Base-by-base conservation (phyloP, 2,797 vertebrate genomes). In the Premnoplex brunnescens region DNA sequence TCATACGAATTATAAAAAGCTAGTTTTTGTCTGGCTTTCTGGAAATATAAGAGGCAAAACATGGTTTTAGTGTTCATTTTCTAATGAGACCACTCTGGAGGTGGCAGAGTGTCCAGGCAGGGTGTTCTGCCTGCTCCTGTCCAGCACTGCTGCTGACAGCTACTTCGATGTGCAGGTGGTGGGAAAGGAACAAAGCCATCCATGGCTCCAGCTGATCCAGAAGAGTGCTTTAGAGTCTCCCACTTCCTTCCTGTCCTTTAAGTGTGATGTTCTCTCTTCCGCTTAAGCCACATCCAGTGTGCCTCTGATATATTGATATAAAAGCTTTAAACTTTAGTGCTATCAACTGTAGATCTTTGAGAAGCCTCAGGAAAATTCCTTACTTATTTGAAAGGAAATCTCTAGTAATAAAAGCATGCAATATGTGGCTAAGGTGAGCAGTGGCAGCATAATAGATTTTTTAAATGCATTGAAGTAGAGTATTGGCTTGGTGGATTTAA, bases 11-110 rank as follows among this genome's bases (percentile, higher is more conserved):
- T 88, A 67, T 58, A 90, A 92, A 91, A 74, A 82, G 56, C 59
- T 91, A 46, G 75, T 89, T 43, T 94, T 96, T 89, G n/a, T 27
- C 58, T 23, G 27, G n/a, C 0, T 5, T 55, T 92, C 73, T 88
- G 72, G 75, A 95, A 69, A 67, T 60, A n/a, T 69, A 79, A 84
- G 48, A 60, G 30, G 23, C 34, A 66, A 74, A 89, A 59, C 7
- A 17, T 20, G 36, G 54, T 46, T 89, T 34, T 54, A 66, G 13
- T 1, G 0, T 28, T 75, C 5, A 6, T 76, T 88, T 93, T 68
- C 43, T 32, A 62, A 58, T 10, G 87, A 58, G 60, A 77, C 17
- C 19, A 43, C 27, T 54, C 55, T 22, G 55, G 58, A 74, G 19
- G n/a, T 1, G 18, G 27, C 26, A 59, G 44, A 59, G 36, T 20